Percentiles rank a stretch among this genome's conserved stretches.
phyloP scores from a whole-genome alignment of 2,113 vertebrate genomes.

The Syngnathoides biaculeatus region DNA sequence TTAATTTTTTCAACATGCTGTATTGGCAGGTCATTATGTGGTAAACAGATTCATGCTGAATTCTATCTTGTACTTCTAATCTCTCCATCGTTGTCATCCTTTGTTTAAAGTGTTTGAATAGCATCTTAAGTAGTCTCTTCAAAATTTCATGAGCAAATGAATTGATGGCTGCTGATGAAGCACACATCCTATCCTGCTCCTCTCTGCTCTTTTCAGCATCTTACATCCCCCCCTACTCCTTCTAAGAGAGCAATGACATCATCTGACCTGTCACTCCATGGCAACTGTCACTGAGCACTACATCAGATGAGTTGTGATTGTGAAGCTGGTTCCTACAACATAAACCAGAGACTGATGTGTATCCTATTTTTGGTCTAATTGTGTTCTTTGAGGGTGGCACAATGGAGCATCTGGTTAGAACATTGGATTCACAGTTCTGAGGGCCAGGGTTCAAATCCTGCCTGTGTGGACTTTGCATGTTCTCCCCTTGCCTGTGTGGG shows the following conservation, averaged over 20 bases:
- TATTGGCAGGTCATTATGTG: no score
- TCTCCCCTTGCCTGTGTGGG: no score
- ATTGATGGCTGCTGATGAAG: conserved; percentile 45
- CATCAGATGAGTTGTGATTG: conserved; percentile 10
- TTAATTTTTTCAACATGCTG: no score
- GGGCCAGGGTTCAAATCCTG: no score
- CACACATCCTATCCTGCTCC: background rate
- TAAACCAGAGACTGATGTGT: background rate
- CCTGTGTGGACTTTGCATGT: no score
- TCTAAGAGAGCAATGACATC: background rate
- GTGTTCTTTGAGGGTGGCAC: background rate
- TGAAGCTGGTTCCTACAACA: conserved; percentile 4
- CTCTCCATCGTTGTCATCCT: background rate
- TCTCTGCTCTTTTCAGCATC: background rate
- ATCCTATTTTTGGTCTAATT: background rate
- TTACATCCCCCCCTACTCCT: background rate
- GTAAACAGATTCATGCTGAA: no score
- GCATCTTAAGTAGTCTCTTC: conserved; percentile 31
- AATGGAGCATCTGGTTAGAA: no score
- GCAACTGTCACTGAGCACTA: conserved; percentile 4
- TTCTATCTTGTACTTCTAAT: background rate
- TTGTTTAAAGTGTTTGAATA: background rate
- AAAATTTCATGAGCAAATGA: conserved; percentile 44
- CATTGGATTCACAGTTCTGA: no score
- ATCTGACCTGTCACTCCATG: conserved; percentile 5